Percentiles rank a stretch among this genome's conserved stretches.
Evolutionary conservation across 2,797 vertebrate genomes (phyloP).

Genomic region (Sciaenops ocellatus): DNA sequence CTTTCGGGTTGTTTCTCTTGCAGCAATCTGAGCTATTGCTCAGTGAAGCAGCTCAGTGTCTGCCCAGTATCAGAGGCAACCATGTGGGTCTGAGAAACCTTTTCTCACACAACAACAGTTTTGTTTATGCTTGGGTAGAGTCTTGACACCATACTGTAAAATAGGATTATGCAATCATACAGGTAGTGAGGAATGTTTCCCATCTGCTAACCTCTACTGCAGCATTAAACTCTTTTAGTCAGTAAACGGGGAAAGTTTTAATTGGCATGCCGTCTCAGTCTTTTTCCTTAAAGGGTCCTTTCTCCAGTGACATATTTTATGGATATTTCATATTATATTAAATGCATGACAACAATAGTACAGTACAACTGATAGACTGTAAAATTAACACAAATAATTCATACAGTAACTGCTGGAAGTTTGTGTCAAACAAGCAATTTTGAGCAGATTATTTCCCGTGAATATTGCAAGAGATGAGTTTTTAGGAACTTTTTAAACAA

Average conservation of each 20-base stretch:
- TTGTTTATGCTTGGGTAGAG: conserved; percentile 72
- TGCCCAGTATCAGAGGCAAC: conserved; percentile 61
- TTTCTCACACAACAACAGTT: conserved; percentile 70
- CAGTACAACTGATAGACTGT: no score
- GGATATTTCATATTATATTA: no score
- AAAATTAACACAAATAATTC: no score
- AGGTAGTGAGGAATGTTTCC: conserved; percentile 39
- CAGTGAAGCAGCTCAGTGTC: conserved; percentile 67
- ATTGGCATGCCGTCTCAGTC: background rate
- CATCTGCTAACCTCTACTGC: conserved; percentile 31
- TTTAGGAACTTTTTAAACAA: no score
- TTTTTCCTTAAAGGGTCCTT: no score
- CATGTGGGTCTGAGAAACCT: conserved; percentile 61
- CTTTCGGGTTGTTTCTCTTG: conserved; percentile 64
- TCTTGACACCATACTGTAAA: conserved; percentile 64
- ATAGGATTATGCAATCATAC: conserved; percentile 65
- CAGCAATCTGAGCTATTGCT: conserved; percentile 54
- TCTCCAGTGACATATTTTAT: no score
- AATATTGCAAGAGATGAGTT: no score
- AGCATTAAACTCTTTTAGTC: conserved; percentile 19
- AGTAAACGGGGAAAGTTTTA: conserved; percentile 15
- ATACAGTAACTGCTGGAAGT: no score
- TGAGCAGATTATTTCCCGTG: no score
- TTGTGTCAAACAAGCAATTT: no score
- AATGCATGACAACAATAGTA: no score